Evolutionary conservation across 1,140 invertebrate species (phyloP), one percentile per base, ranked within the genome.

Genomic region (Cyclina sinensis): DNA sequence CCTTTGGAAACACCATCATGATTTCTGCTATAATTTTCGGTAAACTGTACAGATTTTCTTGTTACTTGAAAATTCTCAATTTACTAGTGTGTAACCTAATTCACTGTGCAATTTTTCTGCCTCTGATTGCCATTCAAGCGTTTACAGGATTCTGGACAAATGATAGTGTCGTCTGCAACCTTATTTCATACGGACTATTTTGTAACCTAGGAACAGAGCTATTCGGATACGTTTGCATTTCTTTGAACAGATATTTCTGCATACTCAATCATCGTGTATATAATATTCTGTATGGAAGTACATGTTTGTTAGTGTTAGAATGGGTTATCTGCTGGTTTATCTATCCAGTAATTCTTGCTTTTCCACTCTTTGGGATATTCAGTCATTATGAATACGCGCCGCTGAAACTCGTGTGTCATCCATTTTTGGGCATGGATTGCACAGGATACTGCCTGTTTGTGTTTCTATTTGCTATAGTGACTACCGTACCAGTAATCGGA

Each of bases 151-250:
- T 82, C 14, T 83, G 62, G 78, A 88, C 79, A 43, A 24, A 82
- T 32, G 48, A 76, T 14, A 32, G 14, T 30, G n/a, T 39, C 30
- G 32, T 88, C 27, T 88, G 86, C 65, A 82, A 57, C 46, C 27
- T 62, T 21, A 48, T 82, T 21, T 88, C 86, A 4, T 88, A 54
- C 32, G 65, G 62, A 43, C 32, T 88, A 4, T 88, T 74, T 39
- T 68, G 86, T 32, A 88, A 82, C 27, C 65, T 88, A 11, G 86
- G 86, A 37, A 88, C 80, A 1, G 86, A 88, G 46, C 46, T 88
- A 18, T 82, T 74, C 14, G 86, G 79, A 46, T 83, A 82, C 27
- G 65, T 81, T 24, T 88, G 78, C 24, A 88, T 88, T 37, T 76
- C 86, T 11, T 16, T 88, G 16, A 88, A 88, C 70, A 82, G 86